These are phyloP conservation scores for Microcebus murinus DNA, from an alignment of 2,113 vertebrate genomes.

Conservation along the genomic window DNA sequence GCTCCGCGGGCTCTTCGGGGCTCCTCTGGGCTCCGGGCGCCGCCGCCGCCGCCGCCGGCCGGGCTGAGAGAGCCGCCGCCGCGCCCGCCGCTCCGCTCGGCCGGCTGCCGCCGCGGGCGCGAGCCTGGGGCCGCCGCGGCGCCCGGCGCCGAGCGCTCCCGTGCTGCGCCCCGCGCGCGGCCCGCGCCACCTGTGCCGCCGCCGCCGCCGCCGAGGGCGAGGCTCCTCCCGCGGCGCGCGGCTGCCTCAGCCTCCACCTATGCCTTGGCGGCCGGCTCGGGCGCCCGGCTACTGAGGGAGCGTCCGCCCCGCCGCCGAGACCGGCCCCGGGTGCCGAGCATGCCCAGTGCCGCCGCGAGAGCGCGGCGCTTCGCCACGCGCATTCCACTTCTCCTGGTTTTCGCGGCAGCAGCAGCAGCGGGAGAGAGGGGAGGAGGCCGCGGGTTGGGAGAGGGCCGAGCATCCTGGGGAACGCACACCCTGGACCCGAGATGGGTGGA, in stretches of 20 bases:
- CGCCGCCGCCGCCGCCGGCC: slow-evolving; percentile 41
- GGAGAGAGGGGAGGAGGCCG: slow-evolving; percentile 59
- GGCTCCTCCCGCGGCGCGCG: slow-evolving; percentile 66
- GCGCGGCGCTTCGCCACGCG: slow-evolving; percentile 61
- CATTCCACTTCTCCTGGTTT: slow-evolving; percentile 77
- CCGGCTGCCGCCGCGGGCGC: slow-evolving; percentile 78
- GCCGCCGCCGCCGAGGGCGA: slow-evolving; percentile 66
- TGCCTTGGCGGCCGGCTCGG: slow-evolving; percentile 57
- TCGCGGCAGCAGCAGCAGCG: slow-evolving; percentile 56
- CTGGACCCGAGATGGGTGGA: neutral
- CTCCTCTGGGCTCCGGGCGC: neutral
- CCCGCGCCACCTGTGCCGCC: slow-evolving; percentile 62
- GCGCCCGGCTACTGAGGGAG: slow-evolving; percentile 45
- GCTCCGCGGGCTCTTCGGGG: slow-evolving; percentile 3
- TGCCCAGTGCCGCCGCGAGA: slow-evolving; percentile 75
- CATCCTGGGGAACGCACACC: neutral
- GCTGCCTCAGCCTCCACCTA: slow-evolving; percentile 47
- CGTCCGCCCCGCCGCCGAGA: slow-evolving; percentile 67
- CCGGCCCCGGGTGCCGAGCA: slow-evolving; percentile 75
- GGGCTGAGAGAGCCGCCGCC: neutral
- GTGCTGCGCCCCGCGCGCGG: slow-evolving; percentile 60
- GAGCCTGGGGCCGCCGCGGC: slow-evolving; percentile 73
- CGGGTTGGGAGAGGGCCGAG: slow-evolving; percentile 51
- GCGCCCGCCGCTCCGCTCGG: slow-evolving; percentile 58
- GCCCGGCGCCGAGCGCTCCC: slow-evolving; percentile 69